A percentile compares a stretch with the other conserved stretches of the same genome.
phyloP scores from a whole-genome alignment of 2,888 invertebrate species.

The Sicus ferrugineus region DNA sequence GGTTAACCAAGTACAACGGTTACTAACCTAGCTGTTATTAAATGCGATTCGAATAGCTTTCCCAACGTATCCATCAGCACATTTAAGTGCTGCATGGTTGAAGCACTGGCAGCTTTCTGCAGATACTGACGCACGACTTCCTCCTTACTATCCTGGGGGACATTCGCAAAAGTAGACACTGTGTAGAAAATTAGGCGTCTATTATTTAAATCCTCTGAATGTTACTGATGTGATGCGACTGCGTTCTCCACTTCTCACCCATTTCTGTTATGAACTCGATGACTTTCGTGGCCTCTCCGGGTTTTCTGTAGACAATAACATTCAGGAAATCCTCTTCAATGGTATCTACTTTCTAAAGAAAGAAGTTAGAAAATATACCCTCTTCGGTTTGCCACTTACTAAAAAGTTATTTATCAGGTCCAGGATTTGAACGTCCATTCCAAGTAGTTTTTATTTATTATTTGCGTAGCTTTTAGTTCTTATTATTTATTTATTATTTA shows the following conservation, averaged over 20 bases:
- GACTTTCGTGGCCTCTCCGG: constrained; percentile 74
- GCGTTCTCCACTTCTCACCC: constrained; percentile 45
- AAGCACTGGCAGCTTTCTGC: constrained; percentile 74
- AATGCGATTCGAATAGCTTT: constrained; percentile 75
- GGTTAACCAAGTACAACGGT: neutral
- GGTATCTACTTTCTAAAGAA: constrained; percentile 75
- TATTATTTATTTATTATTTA: no score
- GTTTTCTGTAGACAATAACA: constrained; percentile 80
- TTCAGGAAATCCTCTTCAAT: constrained; percentile 91
- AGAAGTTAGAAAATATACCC: neutral
- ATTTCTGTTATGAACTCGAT: constrained; percentile 75
- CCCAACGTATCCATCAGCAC: constrained; percentile 80
- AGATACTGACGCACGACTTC: constrained; percentile 79
- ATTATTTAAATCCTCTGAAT: neutral
- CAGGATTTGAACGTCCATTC: constrained; percentile 56
- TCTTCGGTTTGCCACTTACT: constrained; percentile 43
- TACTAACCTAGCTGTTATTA: constrained; percentile 77
- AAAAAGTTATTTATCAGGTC: constrained; percentile 55
- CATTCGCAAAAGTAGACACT: constrained; percentile 72
- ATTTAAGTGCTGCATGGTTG: constrained; percentile 78
- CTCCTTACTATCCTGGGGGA: constrained; percentile 78
- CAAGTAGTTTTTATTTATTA: neutral
- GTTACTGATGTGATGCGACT: neutral
- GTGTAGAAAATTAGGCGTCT: neutral
- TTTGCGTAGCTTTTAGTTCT: neutral